phyloP scores from a whole-genome alignment of 2,113 vertebrate genomes.

The Siniperca knerii region DNA sequence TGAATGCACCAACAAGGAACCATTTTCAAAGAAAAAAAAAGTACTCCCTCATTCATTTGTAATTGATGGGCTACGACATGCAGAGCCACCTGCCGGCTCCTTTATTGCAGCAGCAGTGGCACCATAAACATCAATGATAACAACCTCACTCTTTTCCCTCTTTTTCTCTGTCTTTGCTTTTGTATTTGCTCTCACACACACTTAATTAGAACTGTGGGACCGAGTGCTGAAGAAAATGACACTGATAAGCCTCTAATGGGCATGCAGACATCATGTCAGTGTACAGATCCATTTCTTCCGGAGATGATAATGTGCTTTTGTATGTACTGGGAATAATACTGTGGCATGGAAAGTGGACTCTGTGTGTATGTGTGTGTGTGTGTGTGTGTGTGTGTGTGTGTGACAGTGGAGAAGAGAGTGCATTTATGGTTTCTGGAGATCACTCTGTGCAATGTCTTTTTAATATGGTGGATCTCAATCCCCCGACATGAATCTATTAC shows the following conservation, averaged over 20 bases:
- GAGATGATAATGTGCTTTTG: slow-evolving; percentile 12
- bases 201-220: slow-evolving; percentile 14
- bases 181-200: not conserved
- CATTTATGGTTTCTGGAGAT: not conserved
- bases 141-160: not conserved
- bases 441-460: slow-evolving; percentile 27
- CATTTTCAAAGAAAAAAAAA: not conserved
- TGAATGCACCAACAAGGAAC: not conserved
- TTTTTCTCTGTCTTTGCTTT: not conserved
- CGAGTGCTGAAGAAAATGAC: not conserved
- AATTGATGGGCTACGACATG: not conserved
- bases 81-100: not conserved
- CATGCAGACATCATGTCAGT: not conserved
- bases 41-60: not conserved
- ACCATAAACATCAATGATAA: slow-evolving; percentile 9
- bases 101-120: slow-evolving; percentile 14
- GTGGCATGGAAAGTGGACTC: not conserved
- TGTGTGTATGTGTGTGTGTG: not conserved
- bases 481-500: slow-evolving; percentile 8
- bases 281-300: slow-evolving; percentile 17
- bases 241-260: slow-evolving; percentile 23
- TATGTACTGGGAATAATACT: not conserved
- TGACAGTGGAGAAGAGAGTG: not conserved
- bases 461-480: slow-evolving; percentile 14
- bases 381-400: slow-evolving; percentile 7